Evolutionary conservation across 1,140 invertebrate genomes (phyloP).

Genomic region (Agrypnia vestita): DNA sequence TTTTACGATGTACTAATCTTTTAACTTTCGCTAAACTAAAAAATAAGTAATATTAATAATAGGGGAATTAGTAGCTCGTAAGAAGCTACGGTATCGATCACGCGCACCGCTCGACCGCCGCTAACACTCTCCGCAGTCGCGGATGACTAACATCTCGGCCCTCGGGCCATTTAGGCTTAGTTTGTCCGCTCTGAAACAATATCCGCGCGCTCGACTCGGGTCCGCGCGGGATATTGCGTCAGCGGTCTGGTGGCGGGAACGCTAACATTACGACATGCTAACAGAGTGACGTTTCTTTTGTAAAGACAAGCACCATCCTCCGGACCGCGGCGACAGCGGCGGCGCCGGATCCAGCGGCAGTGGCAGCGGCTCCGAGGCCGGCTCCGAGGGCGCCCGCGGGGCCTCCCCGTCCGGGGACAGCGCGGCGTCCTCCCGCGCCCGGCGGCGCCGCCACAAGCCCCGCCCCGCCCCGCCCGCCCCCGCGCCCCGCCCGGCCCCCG

Average conservation of each 20-base stretch:
- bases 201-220: slow-evolving; percentile 8
- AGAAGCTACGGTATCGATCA: no score
- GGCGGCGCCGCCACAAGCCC: slow-evolving; percentile 62
- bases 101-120: no score
- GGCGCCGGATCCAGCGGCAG: slow-evolving; percentile 69
- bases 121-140: no score
- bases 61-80: no score
- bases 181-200: slow-evolving; percentile 27
- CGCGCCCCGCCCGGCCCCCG: slow-evolving; percentile 63
- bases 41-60: no score
- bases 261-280: slow-evolving; percentile 49
- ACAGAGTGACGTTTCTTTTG: slow-evolving; percentile 57
- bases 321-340: slow-evolving; percentile 66
- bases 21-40: no score
- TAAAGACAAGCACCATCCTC: slow-evolving; percentile 58
- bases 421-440: slow-evolving; percentile 67
- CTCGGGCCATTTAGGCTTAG: background rate
- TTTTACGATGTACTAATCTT: no score
- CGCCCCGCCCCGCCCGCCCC: slow-evolving; percentile 60
- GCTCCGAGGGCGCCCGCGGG: slow-evolving; percentile 65
- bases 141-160: no score
- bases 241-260: slow-evolving; percentile 49
- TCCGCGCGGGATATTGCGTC: slow-evolving; percentile 22
- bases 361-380: slow-evolving; percentile 69
- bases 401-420: slow-evolving; percentile 66